phyloP scores from a whole-genome alignment of 2,888 invertebrate species.

The Yponomeuta evonymella region DNA sequence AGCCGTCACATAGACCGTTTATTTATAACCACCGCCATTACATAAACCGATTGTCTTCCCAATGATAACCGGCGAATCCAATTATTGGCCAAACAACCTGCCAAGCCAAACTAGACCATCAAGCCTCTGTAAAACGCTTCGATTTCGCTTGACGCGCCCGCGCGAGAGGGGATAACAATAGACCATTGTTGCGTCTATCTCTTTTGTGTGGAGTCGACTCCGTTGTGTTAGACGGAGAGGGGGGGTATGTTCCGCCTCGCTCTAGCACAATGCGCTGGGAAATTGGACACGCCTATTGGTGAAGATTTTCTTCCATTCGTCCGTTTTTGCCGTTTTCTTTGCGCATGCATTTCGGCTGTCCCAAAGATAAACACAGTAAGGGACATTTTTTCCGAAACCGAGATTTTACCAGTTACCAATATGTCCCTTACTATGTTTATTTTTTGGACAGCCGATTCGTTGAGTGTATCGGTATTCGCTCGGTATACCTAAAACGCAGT shows the following conservation, averaged over 20 bases:
- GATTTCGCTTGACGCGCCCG: conserved; percentile 43
- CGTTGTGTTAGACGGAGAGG: conserved; percentile 45
- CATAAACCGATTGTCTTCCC: conserved; percentile 60
- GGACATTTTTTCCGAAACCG: too few species aligned
- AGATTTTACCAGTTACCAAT: too few species aligned
- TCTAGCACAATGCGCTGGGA: conserved; percentile 54
- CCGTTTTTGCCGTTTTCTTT: conserved; percentile 8
- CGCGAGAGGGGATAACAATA: conserved; percentile 67
- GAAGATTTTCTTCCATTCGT: conserved; percentile 25
- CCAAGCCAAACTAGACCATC: not conserved
- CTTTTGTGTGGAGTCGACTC: conserved; percentile 55
- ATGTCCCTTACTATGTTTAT: too few species aligned
- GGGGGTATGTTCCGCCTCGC: conserved; percentile 35
- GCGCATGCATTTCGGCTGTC: conserved; percentile 1
- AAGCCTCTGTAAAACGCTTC: conserved; percentile 18
- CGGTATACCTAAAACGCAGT: too few species aligned
- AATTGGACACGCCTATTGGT: conserved; percentile 41
- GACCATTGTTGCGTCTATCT: conserved; percentile 72
- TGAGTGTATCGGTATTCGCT: too few species aligned
- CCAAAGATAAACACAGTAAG: too few species aligned
- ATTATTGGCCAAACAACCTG: conserved; percentile 55
- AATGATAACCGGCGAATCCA: conserved; percentile 64
- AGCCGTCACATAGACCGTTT: not conserved
- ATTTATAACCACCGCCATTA: not conserved
- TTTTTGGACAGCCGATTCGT: too few species aligned